Evolutionary conservation across 2,113 vertebrate genomes (phyloP), one percentile per base, ranked within the genome.

Genomic region (Sturnira hondurensis): DNA sequence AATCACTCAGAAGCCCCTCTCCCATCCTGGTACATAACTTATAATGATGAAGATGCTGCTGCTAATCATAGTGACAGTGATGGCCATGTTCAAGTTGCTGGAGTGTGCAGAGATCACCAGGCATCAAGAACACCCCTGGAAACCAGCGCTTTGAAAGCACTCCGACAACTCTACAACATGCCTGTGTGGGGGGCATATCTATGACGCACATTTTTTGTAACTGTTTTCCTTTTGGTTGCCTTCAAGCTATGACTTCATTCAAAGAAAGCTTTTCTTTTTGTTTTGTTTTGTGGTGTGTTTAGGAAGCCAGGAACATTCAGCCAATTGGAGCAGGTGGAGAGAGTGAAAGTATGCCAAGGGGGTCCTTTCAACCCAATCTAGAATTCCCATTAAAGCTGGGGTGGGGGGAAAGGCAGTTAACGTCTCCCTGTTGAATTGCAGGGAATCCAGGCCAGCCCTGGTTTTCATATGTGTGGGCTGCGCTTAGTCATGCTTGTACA

Each of bases 401-500:
- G 43, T 61, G 4, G 38, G 36, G 33, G 52, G 0, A 12, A 43
- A 81, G 54, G 93, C 31, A 19, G 83, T 87, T 93, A 92, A 91
- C 58, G 80, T 77, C 80, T 93, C 89, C 90, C 78, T 83, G 82
- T 81, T 84, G 93, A 94, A 86, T 24, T 95, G 84, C 26, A 87
- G 47, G 81, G 81, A 93, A 97, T 97, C 91, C 95, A 97, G 96
- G 90, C 91, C 96, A 97, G 91, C 58, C 12, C 45, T 91, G 76
- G 70, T 82, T 96, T 86, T 86, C 86, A 71, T 86, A 89, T 89
- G 89, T 96, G 89, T 93, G 47, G 73, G 93, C 93, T 95, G 83
- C 5, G 47, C 93, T 96, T 96, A 96, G 87, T 96, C 92, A 96
- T 96, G 92, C 92, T 86, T 93, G 28, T 43, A 97, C 94, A 97